Conservation (phyloP, 2,888 invertebrate species). For the Chloroclystis v-ata region DNA sequence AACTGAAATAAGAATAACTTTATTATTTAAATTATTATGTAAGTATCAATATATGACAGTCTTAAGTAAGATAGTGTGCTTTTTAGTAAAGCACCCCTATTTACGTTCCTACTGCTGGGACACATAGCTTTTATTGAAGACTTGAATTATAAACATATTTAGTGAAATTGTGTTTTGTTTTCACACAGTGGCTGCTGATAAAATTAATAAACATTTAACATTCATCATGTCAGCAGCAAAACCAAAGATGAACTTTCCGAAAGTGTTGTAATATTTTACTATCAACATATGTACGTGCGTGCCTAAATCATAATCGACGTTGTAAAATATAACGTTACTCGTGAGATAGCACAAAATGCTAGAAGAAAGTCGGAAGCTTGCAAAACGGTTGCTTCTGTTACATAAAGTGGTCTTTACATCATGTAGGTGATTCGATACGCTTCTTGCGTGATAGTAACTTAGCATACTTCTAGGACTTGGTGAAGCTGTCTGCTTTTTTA, state of each 20-base stretch:
- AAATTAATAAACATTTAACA: too few species aligned
- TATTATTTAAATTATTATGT: too few species aligned
- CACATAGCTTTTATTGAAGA: too few species aligned
- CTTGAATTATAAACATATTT: too few species aligned
- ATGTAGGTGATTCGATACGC: background rate
- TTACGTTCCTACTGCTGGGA: too few species aligned
- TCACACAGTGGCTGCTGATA: too few species aligned
- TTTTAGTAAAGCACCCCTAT: too few species aligned
- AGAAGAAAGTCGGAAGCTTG: constrained; percentile 23
- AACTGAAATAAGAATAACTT: too few species aligned
- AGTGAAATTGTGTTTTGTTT: too few species aligned
- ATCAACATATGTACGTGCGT: constrained; percentile 8
- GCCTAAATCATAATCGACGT: constrained; percentile 14
- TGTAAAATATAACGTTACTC: constrained; percentile 9
- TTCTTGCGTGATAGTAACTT: background rate
- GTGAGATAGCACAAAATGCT: constrained; percentile 24
- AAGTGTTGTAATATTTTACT: constrained; percentile 2
- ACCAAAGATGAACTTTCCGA: background rate
- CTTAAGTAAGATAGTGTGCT: too few species aligned
- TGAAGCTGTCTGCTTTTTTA: background rate
- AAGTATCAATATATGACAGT: too few species aligned
- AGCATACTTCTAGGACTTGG: background rate
- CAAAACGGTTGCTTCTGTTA: constrained; percentile 10
- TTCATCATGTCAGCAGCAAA: background rate
- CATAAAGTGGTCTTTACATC: constrained; percentile 1